Conservation (phyloP, 2,113 vertebrate species). For the Sturnira hondurensis region DNA sequence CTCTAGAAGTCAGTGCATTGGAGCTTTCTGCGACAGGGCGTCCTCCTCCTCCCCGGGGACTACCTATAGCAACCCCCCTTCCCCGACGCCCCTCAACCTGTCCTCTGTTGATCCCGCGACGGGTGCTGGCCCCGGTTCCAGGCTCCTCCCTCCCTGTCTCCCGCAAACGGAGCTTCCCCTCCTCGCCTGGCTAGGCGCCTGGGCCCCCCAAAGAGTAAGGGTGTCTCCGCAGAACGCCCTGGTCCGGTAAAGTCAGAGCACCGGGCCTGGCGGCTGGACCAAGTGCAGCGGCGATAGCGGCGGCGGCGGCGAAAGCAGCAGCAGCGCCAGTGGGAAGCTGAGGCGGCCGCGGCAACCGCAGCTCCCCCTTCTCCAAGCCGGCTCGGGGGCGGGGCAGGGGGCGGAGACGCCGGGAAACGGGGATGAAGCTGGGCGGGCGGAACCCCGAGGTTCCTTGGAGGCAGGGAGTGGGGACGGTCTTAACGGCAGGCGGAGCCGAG, state of each 20-base stretch:
- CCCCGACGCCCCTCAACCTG: slow-evolving; percentile 74
- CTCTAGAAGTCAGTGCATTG: background rate
- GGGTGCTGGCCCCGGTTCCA: slow-evolving; percentile 49
- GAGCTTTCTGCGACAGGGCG: slow-evolving; percentile 38
- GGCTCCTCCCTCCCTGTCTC: slow-evolving; percentile 66
- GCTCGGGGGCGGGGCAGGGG: slow-evolving; percentile 70
- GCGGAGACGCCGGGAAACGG: slow-evolving; percentile 52
- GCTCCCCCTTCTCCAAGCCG: slow-evolving; percentile 55
- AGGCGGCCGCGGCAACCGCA: slow-evolving; percentile 36
- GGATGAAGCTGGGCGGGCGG: background rate
- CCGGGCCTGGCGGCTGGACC: slow-evolving; percentile 56
- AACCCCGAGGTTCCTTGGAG: slow-evolving; percentile 49
- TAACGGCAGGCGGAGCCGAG: background rate
- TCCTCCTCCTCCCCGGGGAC: slow-evolving; percentile 22
- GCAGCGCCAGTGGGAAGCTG: slow-evolving; percentile 44
- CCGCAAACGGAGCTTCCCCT: slow-evolving; percentile 45
- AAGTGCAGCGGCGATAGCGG: slow-evolving; percentile 19
- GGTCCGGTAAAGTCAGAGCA: slow-evolving; percentile 44
- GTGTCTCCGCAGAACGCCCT: slow-evolving; percentile 43
- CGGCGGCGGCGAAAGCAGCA: background rate
- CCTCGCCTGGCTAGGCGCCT: background rate
- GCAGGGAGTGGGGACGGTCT: background rate
- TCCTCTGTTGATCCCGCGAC: slow-evolving; percentile 68
- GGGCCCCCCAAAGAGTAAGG: slow-evolving; percentile 15
- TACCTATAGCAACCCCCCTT: slow-evolving; percentile 25